phyloP scores from a whole-genome alignment of 2,113 vertebrate genomes.

The Clarias batrachus region DNA sequence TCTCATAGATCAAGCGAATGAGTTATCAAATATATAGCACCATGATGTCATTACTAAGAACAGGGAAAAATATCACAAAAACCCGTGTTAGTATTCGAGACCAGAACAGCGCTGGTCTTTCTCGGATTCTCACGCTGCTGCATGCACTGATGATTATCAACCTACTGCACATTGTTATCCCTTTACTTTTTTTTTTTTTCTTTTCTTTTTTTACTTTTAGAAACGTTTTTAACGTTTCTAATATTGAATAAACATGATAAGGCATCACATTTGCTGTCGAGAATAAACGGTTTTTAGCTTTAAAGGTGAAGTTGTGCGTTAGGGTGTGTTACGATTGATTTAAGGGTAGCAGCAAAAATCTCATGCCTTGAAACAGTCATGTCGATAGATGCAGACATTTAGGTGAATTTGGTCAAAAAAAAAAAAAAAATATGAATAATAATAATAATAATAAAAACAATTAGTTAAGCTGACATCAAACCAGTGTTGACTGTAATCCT shows the following conservation, averaged over 20 bases:
- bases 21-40: constrained; percentile 96
- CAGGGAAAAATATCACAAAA: constrained; percentile 88
- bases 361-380: constrained; percentile 65
- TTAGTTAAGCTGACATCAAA: constrained; percentile 34
- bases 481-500: constrained; percentile 51
- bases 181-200: constrained; percentile 16
- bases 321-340: constrained; percentile 61
- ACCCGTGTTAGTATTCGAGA: constrained; percentile 94
- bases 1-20: constrained; percentile 49
- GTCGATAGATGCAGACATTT: constrained; percentile 58
- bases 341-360: constrained; percentile 69
- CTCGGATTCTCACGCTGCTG: constrained; percentile 47
- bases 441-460: neutral
- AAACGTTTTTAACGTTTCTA: constrained; percentile 32
- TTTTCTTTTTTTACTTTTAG: neutral
- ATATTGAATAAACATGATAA: constrained; percentile 41
- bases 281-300: constrained; percentile 31
- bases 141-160: constrained; percentile 56
- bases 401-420: constrained; percentile 44
- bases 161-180: constrained; percentile 31
- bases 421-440: neutral
- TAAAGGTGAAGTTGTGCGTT: constrained; percentile 66
- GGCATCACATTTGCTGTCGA: constrained; percentile 11
- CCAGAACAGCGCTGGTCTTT: constrained; percentile 57
- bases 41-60: constrained; percentile 91